Conservation (phyloP, 2,888 invertebrate species). For the Phaonia tiefii region DNA sequence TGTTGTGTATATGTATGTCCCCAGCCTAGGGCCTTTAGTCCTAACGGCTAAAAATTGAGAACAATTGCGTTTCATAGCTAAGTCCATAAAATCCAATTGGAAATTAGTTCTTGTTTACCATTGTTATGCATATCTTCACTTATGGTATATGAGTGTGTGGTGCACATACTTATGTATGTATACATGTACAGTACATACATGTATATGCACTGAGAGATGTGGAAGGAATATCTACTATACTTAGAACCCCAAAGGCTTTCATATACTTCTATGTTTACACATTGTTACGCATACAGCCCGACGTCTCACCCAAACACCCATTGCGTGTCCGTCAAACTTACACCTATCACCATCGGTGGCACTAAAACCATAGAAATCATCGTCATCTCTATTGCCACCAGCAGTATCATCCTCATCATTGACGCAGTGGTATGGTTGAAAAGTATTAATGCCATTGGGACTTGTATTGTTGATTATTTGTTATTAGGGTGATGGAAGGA, state of each 20-base stretch:
- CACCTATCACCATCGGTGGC: constrained; percentile 21
- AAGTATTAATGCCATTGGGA: constrained; percentile 58
- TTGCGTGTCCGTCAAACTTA: constrained; percentile 18
- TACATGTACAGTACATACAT: constrained; percentile 6
- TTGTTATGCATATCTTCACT: not conserved
- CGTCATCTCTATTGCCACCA: no score
- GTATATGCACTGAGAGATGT: not conserved
- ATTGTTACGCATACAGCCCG: constrained; percentile 62
- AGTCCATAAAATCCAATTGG: constrained; percentile 67
- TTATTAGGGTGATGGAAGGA: constrained; percentile 44
- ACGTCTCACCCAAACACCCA: constrained; percentile 33
- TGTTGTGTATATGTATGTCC: constrained; percentile 14
- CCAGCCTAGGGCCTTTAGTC: constrained; percentile 40
- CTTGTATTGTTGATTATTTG: constrained; percentile 62
- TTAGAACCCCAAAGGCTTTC: constrained; percentile 18
- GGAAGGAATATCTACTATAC: constrained; percentile 1
- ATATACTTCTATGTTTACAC: constrained; percentile 53
- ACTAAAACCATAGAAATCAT: not conserved
- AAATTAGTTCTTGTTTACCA: constrained; percentile 66
- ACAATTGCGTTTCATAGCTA: constrained; percentile 56
- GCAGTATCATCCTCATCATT: constrained; percentile 3
- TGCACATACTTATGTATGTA: not conserved
- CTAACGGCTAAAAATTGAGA: constrained; percentile 56
- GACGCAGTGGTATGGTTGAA: constrained; percentile 35
- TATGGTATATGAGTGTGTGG: not conserved